Base-by-base conservation (phyloP, 2,797 vertebrate species). In the Sebastes ruberrimus region DNA sequence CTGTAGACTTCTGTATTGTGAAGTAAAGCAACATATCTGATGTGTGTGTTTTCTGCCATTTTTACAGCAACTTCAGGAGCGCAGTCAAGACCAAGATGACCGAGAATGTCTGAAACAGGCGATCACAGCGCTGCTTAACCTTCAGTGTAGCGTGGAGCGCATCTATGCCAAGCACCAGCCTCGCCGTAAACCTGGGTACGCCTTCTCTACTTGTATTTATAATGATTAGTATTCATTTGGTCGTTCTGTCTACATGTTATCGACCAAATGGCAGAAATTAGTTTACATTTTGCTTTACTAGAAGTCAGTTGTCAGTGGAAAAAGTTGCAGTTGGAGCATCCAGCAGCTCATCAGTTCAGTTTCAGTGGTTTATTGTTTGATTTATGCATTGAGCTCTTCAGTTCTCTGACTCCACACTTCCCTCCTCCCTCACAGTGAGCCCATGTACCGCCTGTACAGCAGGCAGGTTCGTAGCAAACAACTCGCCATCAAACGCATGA, bases 401-500 rank as follows among this genome's bases (percentile, higher is more conserved):
- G 2, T 55, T 76, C 28, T 76, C 52, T 77, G 1, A 76, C 55
- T 74, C 18, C 0, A 27, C 11, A 6, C n/a, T 69, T 60, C 18
- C 0, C 56, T 57, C 32, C 16, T 53, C 28, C 59, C 23, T 27
- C 33, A 11, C 85, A 99, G 98, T 38, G 98, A 99, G 90, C 96
- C 97, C 0, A 94, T 97, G 73, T 99, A 96, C 90, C 97, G 97
- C 72, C 96, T 98, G 89, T 97, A 99, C 87, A 98, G 96, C 92
- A 95, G 97, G 7, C 98, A 98, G 75, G 92, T 98, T 49, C 95
- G 97, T 67, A 98, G 97, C 95, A 99, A 99, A 84, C 98, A 99
- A 68, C 93, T 98, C 30, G 98, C 98, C 92, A 99, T 99, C 94
- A 99, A 98, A 85, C 97, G 98, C 88, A 99, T 99, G 99, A 99